Evolutionary conservation across 2,888 invertebrate species (phyloP).

Genomic region (Bruchidius siliquastri): DNA sequence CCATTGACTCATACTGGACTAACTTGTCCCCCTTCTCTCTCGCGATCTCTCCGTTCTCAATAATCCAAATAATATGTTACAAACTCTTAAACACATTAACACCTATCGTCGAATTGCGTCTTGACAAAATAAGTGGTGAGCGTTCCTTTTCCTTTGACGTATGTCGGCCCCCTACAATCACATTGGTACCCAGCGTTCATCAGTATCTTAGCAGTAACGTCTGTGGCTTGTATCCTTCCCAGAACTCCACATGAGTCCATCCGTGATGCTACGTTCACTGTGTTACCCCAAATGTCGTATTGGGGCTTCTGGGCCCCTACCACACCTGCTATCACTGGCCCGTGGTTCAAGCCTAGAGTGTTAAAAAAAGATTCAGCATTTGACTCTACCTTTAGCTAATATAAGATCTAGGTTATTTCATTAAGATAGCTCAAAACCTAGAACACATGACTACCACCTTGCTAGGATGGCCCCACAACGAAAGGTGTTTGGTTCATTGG

Average conservation of each 20-base stretch:
- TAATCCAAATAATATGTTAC: too few species aligned
- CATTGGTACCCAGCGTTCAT: conserved; percentile 82
- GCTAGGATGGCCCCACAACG: too few species aligned
- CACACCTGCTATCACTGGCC: conserved; percentile 92
- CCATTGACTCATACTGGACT: too few species aligned
- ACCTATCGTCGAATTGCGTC: conserved; percentile 65
- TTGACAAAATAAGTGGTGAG: conserved; percentile 88
- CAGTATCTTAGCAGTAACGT: conserved; percentile 76
- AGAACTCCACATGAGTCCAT: conserved; percentile 96
- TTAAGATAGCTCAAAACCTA: too few species aligned
- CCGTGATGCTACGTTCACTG: conserved; percentile 93
- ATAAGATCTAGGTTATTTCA: too few species aligned
- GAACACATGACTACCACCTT: too few species aligned
- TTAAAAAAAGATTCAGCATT: not conserved
- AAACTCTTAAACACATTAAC: not conserved
- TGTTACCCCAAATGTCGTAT: conserved; percentile 99
- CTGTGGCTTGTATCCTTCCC: conserved; percentile 81
- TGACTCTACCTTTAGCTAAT: too few species aligned
- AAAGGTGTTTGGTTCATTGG: too few species aligned
- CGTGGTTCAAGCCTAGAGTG: conserved; percentile 72
- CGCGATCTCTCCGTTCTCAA: too few species aligned
- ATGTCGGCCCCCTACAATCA: conserved; percentile 87
- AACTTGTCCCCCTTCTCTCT: too few species aligned
- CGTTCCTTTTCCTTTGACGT: conserved; percentile 92
- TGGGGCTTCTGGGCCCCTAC: conserved; percentile 97